Evolutionary conservation across 2,888 invertebrate species (phyloP).

Genomic region (Leptinotarsa tumamoca): DNA sequence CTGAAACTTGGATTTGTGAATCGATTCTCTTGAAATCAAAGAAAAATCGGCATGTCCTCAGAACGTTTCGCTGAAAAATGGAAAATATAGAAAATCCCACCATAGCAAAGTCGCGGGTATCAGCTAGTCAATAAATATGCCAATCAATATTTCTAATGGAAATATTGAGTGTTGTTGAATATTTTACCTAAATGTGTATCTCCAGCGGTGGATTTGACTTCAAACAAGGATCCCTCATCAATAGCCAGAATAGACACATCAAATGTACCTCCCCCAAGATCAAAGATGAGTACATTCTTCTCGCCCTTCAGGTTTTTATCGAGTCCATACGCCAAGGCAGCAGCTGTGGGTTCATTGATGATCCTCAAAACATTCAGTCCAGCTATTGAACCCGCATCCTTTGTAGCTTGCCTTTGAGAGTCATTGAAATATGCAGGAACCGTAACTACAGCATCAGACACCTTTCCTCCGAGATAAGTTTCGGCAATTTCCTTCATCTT

Average conservation of each 20-base stretch:
- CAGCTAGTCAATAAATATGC: too few species aligned
- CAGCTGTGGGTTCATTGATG: constrained; percentile 92
- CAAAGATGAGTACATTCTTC: constrained; percentile 80
- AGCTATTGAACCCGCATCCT: constrained; percentile 83
- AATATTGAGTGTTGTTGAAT: background rate
- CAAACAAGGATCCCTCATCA: constrained; percentile 85
- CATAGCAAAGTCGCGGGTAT: too few species aligned
- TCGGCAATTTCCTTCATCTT: constrained; percentile 89
- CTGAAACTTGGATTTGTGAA: too few species aligned
- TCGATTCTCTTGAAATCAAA: too few species aligned
- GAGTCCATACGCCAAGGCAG: constrained; percentile 86
- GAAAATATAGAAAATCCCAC: too few species aligned
- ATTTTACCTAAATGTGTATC: constrained; percentile 80
- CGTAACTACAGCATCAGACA: constrained; percentile 84
- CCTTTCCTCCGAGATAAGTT: constrained; percentile 77
- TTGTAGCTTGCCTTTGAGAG: constrained; percentile 86
- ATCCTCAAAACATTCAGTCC: constrained; percentile 90
- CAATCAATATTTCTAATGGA: too few species aligned
- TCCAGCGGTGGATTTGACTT: constrained; percentile 84
- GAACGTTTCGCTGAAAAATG: too few species aligned
- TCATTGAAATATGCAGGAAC: constrained; percentile 89
- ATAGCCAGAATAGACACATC: constrained; percentile 93
- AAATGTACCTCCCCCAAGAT: constrained; percentile 89
- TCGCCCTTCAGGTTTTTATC: constrained; percentile 81
- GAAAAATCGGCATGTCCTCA: too few species aligned